These are phyloP conservation scores for Coptodon rendalli DNA, from an alignment of 2,113 vertebrate genomes.

Conservation along the genomic window DNA sequence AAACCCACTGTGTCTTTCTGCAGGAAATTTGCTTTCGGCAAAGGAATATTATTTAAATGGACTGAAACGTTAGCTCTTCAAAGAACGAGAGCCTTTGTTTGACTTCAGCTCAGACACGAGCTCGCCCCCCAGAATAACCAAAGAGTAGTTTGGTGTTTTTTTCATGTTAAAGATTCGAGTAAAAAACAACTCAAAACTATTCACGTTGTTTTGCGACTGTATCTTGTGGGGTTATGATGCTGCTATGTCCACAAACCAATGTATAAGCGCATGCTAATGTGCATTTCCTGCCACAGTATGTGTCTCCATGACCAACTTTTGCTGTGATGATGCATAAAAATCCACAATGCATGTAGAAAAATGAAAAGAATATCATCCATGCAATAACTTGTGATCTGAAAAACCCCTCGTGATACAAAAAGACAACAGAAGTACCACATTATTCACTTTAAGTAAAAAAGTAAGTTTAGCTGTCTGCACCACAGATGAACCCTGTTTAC, in stretches of 20 bases:
- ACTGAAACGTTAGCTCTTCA: not conserved
- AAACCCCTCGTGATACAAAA: not conserved
- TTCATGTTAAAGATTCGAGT: not conserved
- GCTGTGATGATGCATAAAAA: not conserved
- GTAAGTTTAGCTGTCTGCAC: not conserved
- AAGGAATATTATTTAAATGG: constrained; percentile 15
- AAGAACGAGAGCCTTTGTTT: not conserved
- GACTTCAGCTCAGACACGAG: not conserved
- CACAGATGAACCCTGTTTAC: not conserved
- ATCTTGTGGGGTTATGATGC: not conserved
- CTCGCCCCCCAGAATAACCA: not conserved
- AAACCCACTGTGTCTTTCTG: constrained; percentile 9
- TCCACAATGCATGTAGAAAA: not conserved
- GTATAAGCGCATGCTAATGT: not conserved
- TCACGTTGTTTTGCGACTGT: not conserved
- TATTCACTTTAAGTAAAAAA: not conserved
- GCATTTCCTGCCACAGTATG: not conserved
- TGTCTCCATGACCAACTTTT: not conserved
- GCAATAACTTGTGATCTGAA: not conserved
- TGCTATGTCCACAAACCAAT: not conserved
- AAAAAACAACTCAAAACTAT: not conserved
- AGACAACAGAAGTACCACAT: not conserved
- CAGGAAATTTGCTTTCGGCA: not conserved
- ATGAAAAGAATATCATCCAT: not conserved
- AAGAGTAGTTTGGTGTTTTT: not conserved